Percentiles rank a stretch among this genome's conserved stretches.
These are phyloP conservation scores for Actinia equina DNA, from an alignment of 64 coral and sea anemone species.

Conservation along the genomic window DNA sequence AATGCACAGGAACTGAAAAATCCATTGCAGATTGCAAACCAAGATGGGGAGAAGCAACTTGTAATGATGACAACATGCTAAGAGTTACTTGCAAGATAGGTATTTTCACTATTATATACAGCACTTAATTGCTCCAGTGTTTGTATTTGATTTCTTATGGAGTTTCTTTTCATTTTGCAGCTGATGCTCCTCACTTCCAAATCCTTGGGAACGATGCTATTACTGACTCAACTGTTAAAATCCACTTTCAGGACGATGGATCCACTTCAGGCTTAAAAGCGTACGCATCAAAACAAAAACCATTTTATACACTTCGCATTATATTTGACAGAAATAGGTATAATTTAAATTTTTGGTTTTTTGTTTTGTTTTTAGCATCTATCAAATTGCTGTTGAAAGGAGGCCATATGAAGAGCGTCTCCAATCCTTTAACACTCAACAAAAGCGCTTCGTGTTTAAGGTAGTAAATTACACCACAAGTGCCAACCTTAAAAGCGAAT, in stretches of 20 bases:
- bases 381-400: conserved; percentile 14
- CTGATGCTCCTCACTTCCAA: conserved; percentile 18
- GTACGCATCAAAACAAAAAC: neutral
- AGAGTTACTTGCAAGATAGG: conserved; percentile 7
- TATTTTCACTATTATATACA: neutral
- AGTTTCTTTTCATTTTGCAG: neutral
- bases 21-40: neutral
- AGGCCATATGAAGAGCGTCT: neutral
- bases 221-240: neutral
- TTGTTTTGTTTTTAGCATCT: neutral
- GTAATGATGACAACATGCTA: neutral
- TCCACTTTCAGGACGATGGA: neutral
- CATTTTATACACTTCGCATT: neutral
- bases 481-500: neutral
- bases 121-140: too few relatives aligned
- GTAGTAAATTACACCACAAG: neutral
- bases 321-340: neutral
- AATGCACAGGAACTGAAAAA: neutral
- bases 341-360: too few relatives aligned
- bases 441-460: neutral
- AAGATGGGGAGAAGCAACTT: neutral
- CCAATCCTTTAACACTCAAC: neutral
- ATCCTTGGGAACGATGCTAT: neutral
- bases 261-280: neutral
- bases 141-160: neutral